Evolutionary conservation across 2,113 vertebrate genomes (phyloP).

Genomic region (Eretmochelys imbricata): DNA sequence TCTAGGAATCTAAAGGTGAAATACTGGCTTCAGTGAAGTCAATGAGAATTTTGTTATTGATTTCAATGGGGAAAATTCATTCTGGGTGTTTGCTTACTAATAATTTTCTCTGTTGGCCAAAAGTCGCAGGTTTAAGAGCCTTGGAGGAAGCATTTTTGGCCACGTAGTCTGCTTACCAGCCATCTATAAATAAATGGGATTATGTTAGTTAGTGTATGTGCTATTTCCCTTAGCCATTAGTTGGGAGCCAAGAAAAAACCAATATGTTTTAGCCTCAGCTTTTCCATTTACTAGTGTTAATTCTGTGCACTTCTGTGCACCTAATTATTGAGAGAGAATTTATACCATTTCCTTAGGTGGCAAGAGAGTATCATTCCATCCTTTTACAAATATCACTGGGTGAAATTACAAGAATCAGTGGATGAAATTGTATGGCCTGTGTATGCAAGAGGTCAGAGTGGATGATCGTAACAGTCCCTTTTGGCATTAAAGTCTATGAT

Average conservation of each 20-base stretch:
- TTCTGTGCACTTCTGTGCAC: not conserved
- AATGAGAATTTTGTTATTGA: not conserved
- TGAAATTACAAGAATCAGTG: not conserved
- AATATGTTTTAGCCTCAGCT: not conserved
- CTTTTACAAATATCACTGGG: not conserved
- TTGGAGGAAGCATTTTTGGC: not conserved
- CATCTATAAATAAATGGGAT: not conserved
- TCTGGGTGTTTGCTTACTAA: not conserved
- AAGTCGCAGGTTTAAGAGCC: not conserved
- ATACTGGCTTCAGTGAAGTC: not conserved
- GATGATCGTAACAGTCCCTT: not conserved
- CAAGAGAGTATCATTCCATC: not conserved
- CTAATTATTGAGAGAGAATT: not conserved
- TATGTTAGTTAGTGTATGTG: fast-evolving
- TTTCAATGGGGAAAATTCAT: not conserved
- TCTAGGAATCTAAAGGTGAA: not conserved
- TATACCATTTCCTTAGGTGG: not conserved
- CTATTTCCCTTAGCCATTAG: not conserved
- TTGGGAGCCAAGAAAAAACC: not conserved
- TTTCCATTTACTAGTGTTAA: not conserved
- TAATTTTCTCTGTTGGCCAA: not conserved
- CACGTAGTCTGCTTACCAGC: not conserved
- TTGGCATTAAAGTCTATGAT: not conserved
- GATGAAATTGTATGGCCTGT: not conserved
- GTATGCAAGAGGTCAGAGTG: not conserved